Evolutionary conservation across 1,140 invertebrate genomes (phyloP), one percentile per base, ranked within the genome.

Genomic region (Drosophila pallidifrons): DNA sequence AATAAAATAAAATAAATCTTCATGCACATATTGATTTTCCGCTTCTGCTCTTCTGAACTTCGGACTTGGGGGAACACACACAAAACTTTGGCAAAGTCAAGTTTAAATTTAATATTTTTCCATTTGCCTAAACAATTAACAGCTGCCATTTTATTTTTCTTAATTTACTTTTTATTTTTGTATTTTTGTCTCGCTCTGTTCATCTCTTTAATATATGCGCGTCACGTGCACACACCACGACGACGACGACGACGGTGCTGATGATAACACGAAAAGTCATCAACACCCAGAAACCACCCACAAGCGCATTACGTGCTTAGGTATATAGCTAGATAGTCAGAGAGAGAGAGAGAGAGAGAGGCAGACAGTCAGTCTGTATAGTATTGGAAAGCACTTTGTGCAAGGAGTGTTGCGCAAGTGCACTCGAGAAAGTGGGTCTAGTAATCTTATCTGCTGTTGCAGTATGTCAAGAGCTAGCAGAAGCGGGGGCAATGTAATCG

Each of bases 1-100:
- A 20, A 20, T 3, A 20, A 2, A 3, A 20, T 3, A 20, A 20
- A 20, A 52, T 25, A 20, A 20, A 52, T 25, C 20, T 25, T 4
- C 20, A 30, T 35, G 11, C 3, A 20, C 30, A 1, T 47, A 47
- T 47, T 28, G 15, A 67, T 80, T 81, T 81, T 81, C 73, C 78
- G 73, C 61, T 58, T 41, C 32, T 46, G 16, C 45, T 43, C 25
- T 54, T n/a, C 3, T 45, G 43, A 13, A 45, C 8, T 25, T 25
- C 20, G 20, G 20, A 25, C 20, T 25, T 25, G 20, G 20, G 20
- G 20, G 20, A 25, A 25, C 20, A 25, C 20, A 25, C 20, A 25
- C 3, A 16, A 11, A 35, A 35, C 52, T 55, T 54, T 54, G 25
- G 28, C n/a, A 55, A 49, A 49, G 15, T 43, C 41, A 25, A 49